Percentiles rank a stretch among this genome's conserved stretches.
These are phyloP conservation scores for Cydia splendana DNA, from an alignment of 1,140 invertebrate genomes.

Conservation along the genomic window DNA sequence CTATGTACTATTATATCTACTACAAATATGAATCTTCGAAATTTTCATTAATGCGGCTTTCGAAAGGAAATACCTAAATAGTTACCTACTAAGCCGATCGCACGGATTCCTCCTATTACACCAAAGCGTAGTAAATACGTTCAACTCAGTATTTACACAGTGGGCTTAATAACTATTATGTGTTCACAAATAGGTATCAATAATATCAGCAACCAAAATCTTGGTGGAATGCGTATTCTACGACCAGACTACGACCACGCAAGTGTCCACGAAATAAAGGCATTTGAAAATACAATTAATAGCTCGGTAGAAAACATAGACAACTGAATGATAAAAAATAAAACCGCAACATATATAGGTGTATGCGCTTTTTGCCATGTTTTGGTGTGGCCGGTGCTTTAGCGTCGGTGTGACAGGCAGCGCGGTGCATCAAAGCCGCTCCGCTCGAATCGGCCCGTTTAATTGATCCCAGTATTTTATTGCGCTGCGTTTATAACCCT, in stretches of 20 bases:
- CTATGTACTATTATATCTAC: too few relatives aligned
- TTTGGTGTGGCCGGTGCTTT: background rate
- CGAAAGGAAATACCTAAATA: background rate
- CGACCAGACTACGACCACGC: too few relatives aligned
- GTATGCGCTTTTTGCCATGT: background rate
- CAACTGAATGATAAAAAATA: background rate
- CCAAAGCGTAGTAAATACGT: background rate
- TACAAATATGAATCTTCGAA: too few relatives aligned
- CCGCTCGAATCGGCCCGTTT: conserved; percentile 10
- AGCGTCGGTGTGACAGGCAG: background rate
- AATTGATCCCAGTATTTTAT: conserved; percentile 28
- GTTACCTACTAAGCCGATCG: background rate
- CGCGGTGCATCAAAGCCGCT: conserved; percentile 26
- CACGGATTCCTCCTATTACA: background rate
- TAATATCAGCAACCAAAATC: too few relatives aligned
- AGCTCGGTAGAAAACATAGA: too few relatives aligned
- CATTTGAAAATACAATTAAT: too few relatives aligned
- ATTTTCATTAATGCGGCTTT: too few relatives aligned
- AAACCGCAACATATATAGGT: background rate
- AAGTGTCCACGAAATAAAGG: too few relatives aligned
- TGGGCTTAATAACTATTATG: background rate
- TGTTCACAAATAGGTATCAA: too few relatives aligned
- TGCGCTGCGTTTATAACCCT: background rate
- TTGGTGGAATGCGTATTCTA: too few relatives aligned
- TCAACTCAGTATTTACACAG: background rate